Percentiles rank a stretch among this genome's conserved stretches.
These are phyloP conservation scores for Punctoribates punctum DNA, from an alignment of 2,888 invertebrate species.

Conservation along the genomic window DNA sequence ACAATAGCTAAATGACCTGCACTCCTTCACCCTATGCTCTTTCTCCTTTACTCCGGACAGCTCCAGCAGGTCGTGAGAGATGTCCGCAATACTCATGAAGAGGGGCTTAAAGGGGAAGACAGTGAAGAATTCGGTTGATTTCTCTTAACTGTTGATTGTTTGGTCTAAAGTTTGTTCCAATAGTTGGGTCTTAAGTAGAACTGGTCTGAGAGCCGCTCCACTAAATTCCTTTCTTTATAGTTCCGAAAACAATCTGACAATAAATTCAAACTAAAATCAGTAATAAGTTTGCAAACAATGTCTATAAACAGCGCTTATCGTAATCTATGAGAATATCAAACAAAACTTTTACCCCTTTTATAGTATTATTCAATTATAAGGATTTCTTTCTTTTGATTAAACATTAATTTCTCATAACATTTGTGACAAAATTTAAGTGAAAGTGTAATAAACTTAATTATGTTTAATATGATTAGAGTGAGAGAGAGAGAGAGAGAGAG, in stretches of 20 bases:
- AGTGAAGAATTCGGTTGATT: conserved; percentile 4
- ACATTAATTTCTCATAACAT: too few species aligned
- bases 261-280: conserved; percentile 15
- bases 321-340: too few species aligned
- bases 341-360: too few species aligned
- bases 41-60: neutral
- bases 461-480: too few species aligned
- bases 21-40: neutral
- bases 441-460: too few species aligned
- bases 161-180: neutral
- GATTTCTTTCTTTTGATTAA: too few species aligned
- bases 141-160: neutral
- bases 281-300: too few species aligned
- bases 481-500: too few species aligned
- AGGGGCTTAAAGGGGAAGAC: conserved; percentile 15
- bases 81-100: neutral
- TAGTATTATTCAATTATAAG: too few species aligned
- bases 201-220: neutral
- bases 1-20: conserved; percentile 14
- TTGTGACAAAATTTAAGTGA: too few species aligned
- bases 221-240: conserved; percentile 15
- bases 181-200: neutral
- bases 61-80: conserved; percentile 25
- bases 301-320: too few species aligned
- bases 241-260: conserved; percentile 23